A percentile compares a stretch with the other conserved stretches of the same genome.
phyloP scores from a whole-genome alignment of 2,797 vertebrate species.

The Typhlichthys subterraneus region DNA sequence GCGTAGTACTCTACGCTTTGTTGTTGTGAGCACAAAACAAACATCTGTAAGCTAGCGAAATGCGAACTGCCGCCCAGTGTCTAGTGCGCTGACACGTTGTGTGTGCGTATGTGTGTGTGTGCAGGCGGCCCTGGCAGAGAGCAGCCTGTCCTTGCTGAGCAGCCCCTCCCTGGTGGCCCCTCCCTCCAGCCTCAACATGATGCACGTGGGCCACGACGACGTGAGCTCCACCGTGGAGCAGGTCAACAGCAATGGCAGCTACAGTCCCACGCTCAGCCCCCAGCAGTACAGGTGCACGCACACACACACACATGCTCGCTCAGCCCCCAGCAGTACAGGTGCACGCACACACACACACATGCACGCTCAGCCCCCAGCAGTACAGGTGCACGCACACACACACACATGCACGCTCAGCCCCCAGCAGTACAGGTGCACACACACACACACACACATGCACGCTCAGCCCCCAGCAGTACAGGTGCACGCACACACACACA shows the following conservation, averaged over 20 bases:
- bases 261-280: constrained; percentile 94
- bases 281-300: constrained; percentile 72
- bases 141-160: constrained; percentile 93
- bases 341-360: neutral
- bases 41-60: neutral
- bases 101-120: constrained; percentile 12
- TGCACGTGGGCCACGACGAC: constrained; percentile 94
- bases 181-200: constrained; percentile 88
- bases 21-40: too few species aligned
- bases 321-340: neutral
- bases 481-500: neutral
- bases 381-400: neutral
- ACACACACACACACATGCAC: neutral
- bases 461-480: neutral
- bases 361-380: too few species aligned
- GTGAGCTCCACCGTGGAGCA: constrained; percentile 96
- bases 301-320: constrained; percentile 13
- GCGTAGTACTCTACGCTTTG: too few species aligned
- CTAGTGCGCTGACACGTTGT: neutral
- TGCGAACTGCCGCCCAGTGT: neutral
- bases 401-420: neutral
- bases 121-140: constrained; percentile 94
- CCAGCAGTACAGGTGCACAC: neutral
- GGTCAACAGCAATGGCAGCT: constrained; percentile 97
- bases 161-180: constrained; percentile 89